Percentiles rank a stretch among this genome's conserved stretches.
phyloP scores from a whole-genome alignment of 2,888 invertebrate genomes.

The Diloba caeruleocephala region DNA sequence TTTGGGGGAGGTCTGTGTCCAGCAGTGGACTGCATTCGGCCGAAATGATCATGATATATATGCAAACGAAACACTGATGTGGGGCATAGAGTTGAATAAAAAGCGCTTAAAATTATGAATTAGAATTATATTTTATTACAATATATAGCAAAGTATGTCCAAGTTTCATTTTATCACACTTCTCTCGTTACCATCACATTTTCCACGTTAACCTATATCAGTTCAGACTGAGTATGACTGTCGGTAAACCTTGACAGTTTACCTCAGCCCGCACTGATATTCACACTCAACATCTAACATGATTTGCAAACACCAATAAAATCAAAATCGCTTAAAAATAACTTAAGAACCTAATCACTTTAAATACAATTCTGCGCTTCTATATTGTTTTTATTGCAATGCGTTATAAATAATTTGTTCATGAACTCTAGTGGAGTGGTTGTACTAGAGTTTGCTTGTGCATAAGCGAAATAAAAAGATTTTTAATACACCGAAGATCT shows the following conservation, averaged over 20 bases:
- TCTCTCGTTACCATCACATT: slow-evolving; percentile 48
- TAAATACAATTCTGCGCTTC: slow-evolving; percentile 26
- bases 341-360: slow-evolving; percentile 39
- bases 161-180: slow-evolving; percentile 58
- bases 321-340: slow-evolving; percentile 55
- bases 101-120: slow-evolving; percentile 50
- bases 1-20: no score
- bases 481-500: no score
- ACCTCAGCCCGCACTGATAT: slow-evolving; percentile 26
- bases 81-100: slow-evolving; percentile 36
- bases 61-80: no score
- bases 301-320: slow-evolving; percentile 54
- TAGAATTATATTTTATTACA: slow-evolving; percentile 61
- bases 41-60: no score
- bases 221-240: not conserved
- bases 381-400: slow-evolving; percentile 10
- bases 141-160: slow-evolving; percentile 59
- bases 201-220: slow-evolving; percentile 27
- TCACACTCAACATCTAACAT: slow-evolving; percentile 51
- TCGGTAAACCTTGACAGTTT: slow-evolving; percentile 13
- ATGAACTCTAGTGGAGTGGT: slow-evolving; percentile 7
- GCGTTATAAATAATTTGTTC: slow-evolving; percentile 24
- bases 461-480: no score
- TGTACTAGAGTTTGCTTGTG: no score
- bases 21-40: no score